Percentiles rank a stretch among this genome's conserved stretches.
Evolutionary conservation across 2,888 invertebrate species (phyloP).

Genomic region (Daptonema setosum): DNA sequence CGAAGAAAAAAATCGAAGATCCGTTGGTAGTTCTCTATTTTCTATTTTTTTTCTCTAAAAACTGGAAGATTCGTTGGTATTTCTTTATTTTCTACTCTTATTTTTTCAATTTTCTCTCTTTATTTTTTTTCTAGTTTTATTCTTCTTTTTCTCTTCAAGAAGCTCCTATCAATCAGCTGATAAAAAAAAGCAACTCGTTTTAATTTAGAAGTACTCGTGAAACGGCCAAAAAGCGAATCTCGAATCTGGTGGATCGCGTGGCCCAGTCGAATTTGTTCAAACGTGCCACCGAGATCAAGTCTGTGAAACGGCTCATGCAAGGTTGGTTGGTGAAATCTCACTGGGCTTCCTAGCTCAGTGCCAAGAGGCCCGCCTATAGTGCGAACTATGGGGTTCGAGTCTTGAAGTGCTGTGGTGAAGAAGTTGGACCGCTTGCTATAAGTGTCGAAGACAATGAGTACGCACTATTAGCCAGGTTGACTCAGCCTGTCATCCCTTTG

Average conservation of each 20-base stretch:
- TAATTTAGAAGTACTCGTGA: conserved; percentile 1
- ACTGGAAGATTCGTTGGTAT: not conserved
- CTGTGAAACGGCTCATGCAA: conserved; percentile 66
- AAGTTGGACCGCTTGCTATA: too few relatives aligned
- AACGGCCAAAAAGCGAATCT: conserved; percentile 41
- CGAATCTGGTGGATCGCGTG: conserved; percentile 60
- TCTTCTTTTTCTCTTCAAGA: conserved; percentile 10
- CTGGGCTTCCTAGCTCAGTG: too few relatives aligned
- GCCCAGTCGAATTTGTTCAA: conserved; percentile 67
- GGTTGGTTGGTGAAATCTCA: conserved; percentile 28
- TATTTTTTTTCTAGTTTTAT: not conserved
- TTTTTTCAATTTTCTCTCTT: not conserved
- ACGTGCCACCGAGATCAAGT: conserved; percentile 56
- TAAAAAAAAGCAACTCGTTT: too few relatives aligned
- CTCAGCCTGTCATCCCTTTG: too few relatives aligned
- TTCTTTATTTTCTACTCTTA: not conserved
- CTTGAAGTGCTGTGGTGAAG: too few relatives aligned
- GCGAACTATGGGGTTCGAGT: too few relatives aligned
- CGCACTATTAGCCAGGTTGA: too few relatives aligned
- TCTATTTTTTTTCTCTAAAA: too few relatives aligned
- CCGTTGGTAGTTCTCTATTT: not conserved
- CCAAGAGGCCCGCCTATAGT: too few relatives aligned
- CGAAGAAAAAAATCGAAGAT: not conserved
- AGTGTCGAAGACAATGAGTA: too few relatives aligned
- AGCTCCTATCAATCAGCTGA: not conserved